phyloP scores from a whole-genome alignment of 2,888 invertebrate species.

The Eubasilissa splendida region DNA sequence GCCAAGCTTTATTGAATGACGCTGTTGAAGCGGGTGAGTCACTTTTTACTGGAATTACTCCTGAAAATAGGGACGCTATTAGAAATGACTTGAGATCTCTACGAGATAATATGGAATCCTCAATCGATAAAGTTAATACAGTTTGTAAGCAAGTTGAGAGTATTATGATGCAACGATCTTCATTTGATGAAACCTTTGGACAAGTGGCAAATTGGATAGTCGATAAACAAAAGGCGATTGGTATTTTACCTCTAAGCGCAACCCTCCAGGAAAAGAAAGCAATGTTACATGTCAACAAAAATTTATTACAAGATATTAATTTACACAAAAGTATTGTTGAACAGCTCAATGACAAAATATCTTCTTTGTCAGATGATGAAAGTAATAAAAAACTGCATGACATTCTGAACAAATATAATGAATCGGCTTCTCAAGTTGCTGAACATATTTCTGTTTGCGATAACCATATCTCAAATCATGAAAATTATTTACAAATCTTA shows the following conservation, averaged over 20 bases:
- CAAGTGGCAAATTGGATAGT: slow-evolving; percentile 91
- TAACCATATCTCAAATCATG: slow-evolving; percentile 85
- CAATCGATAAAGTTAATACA: slow-evolving; percentile 87
- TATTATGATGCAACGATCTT: slow-evolving; percentile 90
- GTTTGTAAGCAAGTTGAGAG: slow-evolving; percentile 91
- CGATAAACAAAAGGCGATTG: slow-evolving; percentile 83
- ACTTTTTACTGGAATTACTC: slow-evolving; percentile 88
- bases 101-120: slow-evolving; percentile 86
- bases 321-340: slow-evolving; percentile 89
- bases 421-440: slow-evolving; percentile 78
- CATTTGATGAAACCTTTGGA: slow-evolving; percentile 92
- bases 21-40: slow-evolving; percentile 91
- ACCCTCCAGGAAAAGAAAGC: slow-evolving; percentile 92
- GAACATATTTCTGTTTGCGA: slow-evolving; percentile 79
- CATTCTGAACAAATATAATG: slow-evolving; percentile 81
- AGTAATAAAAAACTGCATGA: slow-evolving; percentile 82
- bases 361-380: slow-evolving; percentile 84
- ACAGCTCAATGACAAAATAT: slow-evolving; percentile 87
- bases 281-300: slow-evolving; percentile 85
- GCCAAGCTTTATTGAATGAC: slow-evolving; percentile 83
- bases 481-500: slow-evolving; percentile 84
- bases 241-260: slow-evolving; percentile 81
- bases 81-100: slow-evolving; percentile 86
- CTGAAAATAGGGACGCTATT: slow-evolving; percentile 89
- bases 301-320: slow-evolving; percentile 87